A percentile compares a stretch with the other conserved stretches of the same genome.
These are phyloP conservation scores for Ophioninae sp. DNA, from an alignment of 2,888 invertebrate genomes.

Conservation along the genomic window DNA sequence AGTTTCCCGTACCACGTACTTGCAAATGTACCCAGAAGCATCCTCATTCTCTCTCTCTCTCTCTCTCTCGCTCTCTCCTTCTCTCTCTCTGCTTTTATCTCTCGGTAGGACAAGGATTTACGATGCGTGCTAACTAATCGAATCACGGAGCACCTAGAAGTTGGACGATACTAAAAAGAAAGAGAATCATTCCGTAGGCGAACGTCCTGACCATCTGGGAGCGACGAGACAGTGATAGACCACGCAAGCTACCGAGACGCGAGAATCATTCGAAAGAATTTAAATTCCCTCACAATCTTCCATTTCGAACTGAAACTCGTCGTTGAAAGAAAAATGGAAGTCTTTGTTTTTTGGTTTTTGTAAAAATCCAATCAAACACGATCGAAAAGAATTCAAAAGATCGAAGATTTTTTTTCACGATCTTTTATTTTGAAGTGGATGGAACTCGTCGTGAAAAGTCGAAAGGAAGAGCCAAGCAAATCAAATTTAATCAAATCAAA, in stretches of 20 bases:
- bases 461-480: too few species aligned
- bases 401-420: too few species aligned
- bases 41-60: slow-evolving; percentile 6
- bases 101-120: slow-evolving; percentile 47
- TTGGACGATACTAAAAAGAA: slow-evolving; percentile 12
- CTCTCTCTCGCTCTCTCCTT: background rate
- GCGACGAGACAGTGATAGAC: slow-evolving; percentile 10
- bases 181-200: slow-evolving; percentile 27
- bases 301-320: too few species aligned
- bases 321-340: too few species aligned
- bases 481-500: too few species aligned
- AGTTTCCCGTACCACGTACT: slow-evolving; percentile 42
- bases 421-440: too few species aligned
- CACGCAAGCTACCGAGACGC: background rate
- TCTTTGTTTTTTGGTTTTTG: too few species aligned
- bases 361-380: too few species aligned
- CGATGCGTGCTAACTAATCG: slow-evolving; percentile 57
- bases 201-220: background rate
- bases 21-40: slow-evolving; percentile 33
- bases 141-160: slow-evolving; percentile 47
- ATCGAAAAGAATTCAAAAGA: too few species aligned
- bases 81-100: background rate
- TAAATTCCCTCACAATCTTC: too few species aligned
- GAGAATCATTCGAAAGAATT: background rate
- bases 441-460: too few species aligned